Evolutionary conservation across 2,888 invertebrate genomes (phyloP).

Genomic region (Litoditis marina): DNA sequence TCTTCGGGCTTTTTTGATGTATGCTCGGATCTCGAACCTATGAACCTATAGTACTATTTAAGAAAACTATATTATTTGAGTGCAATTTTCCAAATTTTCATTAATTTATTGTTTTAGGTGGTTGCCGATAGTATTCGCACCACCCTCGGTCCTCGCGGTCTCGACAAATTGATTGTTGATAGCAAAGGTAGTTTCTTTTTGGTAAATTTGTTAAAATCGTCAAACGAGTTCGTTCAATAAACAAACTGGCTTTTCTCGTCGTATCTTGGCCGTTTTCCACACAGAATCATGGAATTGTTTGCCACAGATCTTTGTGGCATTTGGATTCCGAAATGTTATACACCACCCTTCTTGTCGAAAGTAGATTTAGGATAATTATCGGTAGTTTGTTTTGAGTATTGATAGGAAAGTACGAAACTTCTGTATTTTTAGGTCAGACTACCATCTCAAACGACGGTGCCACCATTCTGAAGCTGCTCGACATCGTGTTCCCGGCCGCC

Average conservation of each 20-base stretch:
- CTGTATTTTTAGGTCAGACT: constrained; percentile 70
- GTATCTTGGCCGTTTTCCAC: not conserved
- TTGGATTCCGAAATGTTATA: too few species aligned
- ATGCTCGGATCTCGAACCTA: too few species aligned
- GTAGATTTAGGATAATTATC: too few species aligned
- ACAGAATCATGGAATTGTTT: not conserved
- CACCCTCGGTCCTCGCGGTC: constrained; percentile 93
- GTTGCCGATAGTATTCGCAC: constrained; percentile 95
- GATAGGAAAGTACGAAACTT: too few species aligned
- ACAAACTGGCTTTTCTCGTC: not conserved
- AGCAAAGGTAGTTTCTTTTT: constrained; percentile 63
- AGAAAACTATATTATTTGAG: not conserved
- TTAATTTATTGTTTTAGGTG: constrained; percentile 41
- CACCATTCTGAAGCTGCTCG: constrained; percentile 94
- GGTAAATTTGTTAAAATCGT: too few species aligned
- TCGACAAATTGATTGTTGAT: constrained; percentile 97
- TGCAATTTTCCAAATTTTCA: not conserved
- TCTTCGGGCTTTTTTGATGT: too few species aligned
- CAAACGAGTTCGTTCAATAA: too few species aligned
- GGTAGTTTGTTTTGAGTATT: too few species aligned
- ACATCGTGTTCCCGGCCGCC: constrained; percentile 96
- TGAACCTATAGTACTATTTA: not conserved
- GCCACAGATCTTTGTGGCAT: too few species aligned
- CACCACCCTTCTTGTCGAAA: too few species aligned
- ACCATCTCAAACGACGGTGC: constrained; percentile 99